These are phyloP conservation scores for Tetrax tetrax DNA, from an alignment of 2,113 vertebrate genomes.

Conservation along the genomic window DNA sequence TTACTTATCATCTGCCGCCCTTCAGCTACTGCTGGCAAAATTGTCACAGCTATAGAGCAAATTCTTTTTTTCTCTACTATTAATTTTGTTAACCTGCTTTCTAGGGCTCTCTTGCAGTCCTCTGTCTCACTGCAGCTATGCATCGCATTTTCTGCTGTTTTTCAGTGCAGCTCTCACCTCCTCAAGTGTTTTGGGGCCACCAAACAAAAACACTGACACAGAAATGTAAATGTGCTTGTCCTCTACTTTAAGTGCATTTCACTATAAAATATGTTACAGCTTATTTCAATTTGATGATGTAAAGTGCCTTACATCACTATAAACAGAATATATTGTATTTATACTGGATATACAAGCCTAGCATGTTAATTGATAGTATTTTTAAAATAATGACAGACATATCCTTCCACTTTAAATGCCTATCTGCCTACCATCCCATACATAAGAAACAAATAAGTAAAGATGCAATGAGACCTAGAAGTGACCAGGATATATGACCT, in stretches of 20 bases:
- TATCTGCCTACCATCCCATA: neutral
- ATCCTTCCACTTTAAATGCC: neutral
- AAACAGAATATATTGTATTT: neutral
- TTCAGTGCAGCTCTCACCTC: neutral
- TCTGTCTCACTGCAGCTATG: neutral
- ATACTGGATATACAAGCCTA: neutral
- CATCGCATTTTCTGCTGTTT: neutral
- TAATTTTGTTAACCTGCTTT: neutral
- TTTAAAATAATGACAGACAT: neutral
- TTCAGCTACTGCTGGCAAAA: neutral
- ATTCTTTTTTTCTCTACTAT: neutral
- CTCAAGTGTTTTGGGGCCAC: neutral
- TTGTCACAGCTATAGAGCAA: neutral
- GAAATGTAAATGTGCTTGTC: neutral
- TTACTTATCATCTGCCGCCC: neutral
- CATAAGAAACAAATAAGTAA: neutral
- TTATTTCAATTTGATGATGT: conserved; percentile 19
- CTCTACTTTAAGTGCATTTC: neutral
- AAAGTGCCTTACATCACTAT: neutral
- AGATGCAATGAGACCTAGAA: neutral
- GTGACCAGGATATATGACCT: neutral
- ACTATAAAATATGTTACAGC: neutral
- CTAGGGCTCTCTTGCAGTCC: neutral
- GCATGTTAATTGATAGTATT: neutral
- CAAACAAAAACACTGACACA: neutral